phyloP scores from a whole-genome alignment of 2,113 vertebrate species.

The Ia io region DNA sequence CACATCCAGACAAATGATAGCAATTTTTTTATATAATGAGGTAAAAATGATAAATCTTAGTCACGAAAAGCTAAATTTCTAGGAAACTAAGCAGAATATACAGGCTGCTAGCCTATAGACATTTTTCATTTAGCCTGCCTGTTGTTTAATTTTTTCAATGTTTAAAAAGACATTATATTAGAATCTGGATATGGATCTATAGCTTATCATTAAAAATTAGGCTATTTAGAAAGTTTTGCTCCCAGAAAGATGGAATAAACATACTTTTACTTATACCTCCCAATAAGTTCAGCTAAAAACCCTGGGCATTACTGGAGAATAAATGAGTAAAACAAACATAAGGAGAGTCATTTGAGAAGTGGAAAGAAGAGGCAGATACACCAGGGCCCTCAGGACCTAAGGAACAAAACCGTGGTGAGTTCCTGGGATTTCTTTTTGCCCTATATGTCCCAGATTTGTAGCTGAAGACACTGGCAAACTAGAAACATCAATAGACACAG shows the following conservation, averaged over 20 bases:
- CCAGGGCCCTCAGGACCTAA: not conserved
- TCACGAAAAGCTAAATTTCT: not conserved
- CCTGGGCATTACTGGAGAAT: no score
- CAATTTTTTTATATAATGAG: not conserved
- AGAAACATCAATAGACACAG: not conserved
- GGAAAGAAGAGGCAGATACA: not conserved
- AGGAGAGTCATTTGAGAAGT: not conserved
- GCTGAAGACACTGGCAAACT: not conserved
- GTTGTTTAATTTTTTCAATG: not conserved
- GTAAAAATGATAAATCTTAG: constrained; percentile 25
- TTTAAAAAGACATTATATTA: constrained; percentile 3
- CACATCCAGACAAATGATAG: not conserved
- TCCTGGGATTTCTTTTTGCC: not conserved
- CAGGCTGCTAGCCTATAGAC: not conserved
- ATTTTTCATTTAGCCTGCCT: not conserved
- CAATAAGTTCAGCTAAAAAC: not conserved
- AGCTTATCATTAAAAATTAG: not conserved
- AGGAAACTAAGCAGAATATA: not conserved
- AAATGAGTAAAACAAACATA: not conserved
- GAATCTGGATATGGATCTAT: not conserved
- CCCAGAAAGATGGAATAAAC: not conserved
- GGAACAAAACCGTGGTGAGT: not conserved
- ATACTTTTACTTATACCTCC: not conserved
- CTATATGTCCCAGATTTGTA: not conserved
- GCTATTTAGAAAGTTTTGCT: not conserved